Conservation (phyloP, 2,113 vertebrate species). For the Labeo catla region DNA sequence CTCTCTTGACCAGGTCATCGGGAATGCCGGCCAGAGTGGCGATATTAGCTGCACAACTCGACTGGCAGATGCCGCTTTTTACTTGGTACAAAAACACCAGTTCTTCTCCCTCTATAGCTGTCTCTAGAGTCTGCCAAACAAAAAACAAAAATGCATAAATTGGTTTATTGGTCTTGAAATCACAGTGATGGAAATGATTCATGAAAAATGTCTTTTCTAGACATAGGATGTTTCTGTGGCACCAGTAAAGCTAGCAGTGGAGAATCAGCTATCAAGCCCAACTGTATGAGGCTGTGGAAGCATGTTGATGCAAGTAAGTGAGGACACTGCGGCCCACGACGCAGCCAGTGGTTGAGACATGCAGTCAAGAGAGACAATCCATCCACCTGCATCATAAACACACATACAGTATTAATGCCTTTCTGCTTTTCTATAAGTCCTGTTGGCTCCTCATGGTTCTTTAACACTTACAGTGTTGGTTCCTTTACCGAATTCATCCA, state of each 20-base stretch:
- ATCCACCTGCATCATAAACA: slow-evolving; percentile 77
- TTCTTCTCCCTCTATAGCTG: slow-evolving; percentile 88
- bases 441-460: background rate
- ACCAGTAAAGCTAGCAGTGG: slow-evolving; percentile 85
- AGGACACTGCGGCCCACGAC: slow-evolving; percentile 78
- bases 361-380: slow-evolving; percentile 91
- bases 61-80: slow-evolving; percentile 85
- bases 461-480: slow-evolving; percentile 87
- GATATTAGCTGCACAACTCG: slow-evolving; percentile 91
- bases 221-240: slow-evolving; percentile 8
- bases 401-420: background rate
- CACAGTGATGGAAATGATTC: background rate
- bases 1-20: slow-evolving; percentile 82
- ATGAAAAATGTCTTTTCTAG: background rate
- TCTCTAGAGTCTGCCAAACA: slow-evolving; percentile 86
- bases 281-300: slow-evolving; percentile 90
- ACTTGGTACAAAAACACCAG: slow-evolving; percentile 94
- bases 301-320: slow-evolving; percentile 91
- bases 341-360: slow-evolving; percentile 87
- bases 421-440: slow-evolving; percentile 10
- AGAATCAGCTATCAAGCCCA: slow-evolving; percentile 85
- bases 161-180: background rate
- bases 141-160: slow-evolving; percentile 8
- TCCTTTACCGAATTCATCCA: slow-evolving; percentile 98
- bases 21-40: slow-evolving; percentile 89